Base-by-base conservation (phyloP, 2,797 vertebrate species). In the Scolopax bukidnonensis region DNA sequence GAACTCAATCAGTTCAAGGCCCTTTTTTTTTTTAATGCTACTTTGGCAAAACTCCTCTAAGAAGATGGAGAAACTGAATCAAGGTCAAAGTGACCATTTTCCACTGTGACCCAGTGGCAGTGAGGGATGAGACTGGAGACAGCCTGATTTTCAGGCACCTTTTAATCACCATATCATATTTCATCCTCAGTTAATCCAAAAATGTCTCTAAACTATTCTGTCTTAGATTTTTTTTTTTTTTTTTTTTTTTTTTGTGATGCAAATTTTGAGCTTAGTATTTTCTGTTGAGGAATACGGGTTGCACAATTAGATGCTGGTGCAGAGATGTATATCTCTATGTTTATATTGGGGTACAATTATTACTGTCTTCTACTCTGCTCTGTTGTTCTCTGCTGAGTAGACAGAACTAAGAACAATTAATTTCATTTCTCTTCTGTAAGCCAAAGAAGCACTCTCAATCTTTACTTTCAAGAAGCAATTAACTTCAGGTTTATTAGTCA, bases 401-500 rank as follows among this genome's bases (percentile, higher is more conserved):
- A 83, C 77, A 94, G 95, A 96, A 92, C 69, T 84, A 32, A 1
- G 81, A 95, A 95, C 86, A 94, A 95, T 96, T 96, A 93, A 92
- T 95, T 97, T 94, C 41, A 68, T 93, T 92, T 96, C 67, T 89
- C 41, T 93, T 95, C 93, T 24, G 4, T 75, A 95, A 90, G 93
- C 93, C 93, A 94, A 85, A 95, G 95, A 92, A 92, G 57, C 81
- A 69, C 86, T 95, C 95, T 90, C 83, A 89, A 77, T 93, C 96
- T 94, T 96, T 96, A 93, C 91, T 96, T 97, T 95, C 95, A 94
- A 87, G 90, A 93, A 92, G 94, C 93, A 96, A 96, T 96, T 97
- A 95, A 96, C 96, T 96, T 96, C 96, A 96, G 92, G 93, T 96
- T 96, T 96, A 95, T 95, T 96, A 96, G 95, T 95, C 95, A 96